A percentile compares a stretch with the other conserved stretches of the same genome.
Conservation (phyloP, 2,113 vertebrate genomes). For the Cebus imitator region DNA sequence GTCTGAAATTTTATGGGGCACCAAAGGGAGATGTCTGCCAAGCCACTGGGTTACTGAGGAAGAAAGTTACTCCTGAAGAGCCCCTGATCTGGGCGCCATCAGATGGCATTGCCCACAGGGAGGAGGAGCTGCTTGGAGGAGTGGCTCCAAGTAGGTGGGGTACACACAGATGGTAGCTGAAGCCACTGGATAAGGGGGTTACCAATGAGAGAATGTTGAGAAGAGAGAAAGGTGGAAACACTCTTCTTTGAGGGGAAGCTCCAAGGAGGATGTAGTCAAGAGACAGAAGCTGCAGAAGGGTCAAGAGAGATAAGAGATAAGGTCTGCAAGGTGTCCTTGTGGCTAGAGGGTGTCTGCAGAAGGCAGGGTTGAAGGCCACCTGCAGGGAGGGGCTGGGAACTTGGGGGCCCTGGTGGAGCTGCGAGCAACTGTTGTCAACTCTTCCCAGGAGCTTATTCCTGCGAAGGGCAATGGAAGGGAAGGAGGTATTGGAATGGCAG, state of each 20-base stretch:
- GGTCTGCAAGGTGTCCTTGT: background rate
- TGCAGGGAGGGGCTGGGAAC: background rate
- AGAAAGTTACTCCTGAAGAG: background rate
- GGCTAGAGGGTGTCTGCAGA: background rate
- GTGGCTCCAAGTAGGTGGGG: background rate
- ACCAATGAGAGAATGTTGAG: background rate
- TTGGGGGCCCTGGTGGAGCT: background rate
- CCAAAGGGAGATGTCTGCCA: background rate
- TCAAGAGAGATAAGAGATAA: background rate
- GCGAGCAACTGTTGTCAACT: background rate
- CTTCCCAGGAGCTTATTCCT: background rate
- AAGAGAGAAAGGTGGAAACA: background rate
- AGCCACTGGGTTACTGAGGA: background rate
- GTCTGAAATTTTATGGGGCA: background rate
- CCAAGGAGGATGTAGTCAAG: background rate
- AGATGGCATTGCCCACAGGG: background rate
- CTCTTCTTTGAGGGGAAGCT: background rate
- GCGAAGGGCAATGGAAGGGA: background rate
- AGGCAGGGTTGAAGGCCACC: too few species aligned
- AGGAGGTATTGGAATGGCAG: background rate
- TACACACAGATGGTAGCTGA: background rate
- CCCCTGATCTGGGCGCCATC: background rate
- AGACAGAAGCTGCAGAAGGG: background rate
- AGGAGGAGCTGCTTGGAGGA: background rate
- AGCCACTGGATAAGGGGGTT: background rate